Conservation (phyloP, 1,140 invertebrate genomes). For the Amyelois transitella region DNA sequence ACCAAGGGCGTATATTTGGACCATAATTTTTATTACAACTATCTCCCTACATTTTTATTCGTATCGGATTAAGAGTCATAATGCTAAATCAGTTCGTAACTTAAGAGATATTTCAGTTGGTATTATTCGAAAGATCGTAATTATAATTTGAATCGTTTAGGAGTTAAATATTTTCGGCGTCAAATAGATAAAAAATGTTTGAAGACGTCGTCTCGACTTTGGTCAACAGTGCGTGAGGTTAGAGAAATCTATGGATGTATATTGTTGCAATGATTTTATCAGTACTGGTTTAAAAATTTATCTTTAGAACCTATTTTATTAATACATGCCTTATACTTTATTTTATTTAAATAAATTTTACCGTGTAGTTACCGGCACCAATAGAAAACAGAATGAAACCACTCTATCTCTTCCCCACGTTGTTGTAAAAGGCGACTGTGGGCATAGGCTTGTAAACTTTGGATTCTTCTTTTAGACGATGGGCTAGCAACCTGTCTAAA, state of each 20-base stretch:
- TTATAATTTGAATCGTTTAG: constrained; percentile 69
- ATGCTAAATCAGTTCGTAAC: background rate
- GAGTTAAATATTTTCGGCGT: constrained; percentile 65
- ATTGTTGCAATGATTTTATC: constrained; percentile 4
- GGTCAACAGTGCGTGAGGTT: constrained; percentile 50
- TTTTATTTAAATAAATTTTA: too few relatives aligned
- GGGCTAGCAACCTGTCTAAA: too few relatives aligned
- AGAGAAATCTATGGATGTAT: constrained; percentile 22
- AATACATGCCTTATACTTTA: too few relatives aligned
- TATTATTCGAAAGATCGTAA: constrained; percentile 54
- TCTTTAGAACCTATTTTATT: too few relatives aligned
- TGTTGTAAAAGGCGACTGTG: too few relatives aligned
- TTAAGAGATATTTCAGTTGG: constrained; percentile 12
- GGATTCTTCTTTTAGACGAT: too few relatives aligned
- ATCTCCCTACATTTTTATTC: background rate
- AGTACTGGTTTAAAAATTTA: background rate
- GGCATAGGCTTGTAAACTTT: too few relatives aligned
- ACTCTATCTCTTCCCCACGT: too few relatives aligned
- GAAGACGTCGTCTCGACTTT: constrained; percentile 60
- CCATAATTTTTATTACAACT: background rate
- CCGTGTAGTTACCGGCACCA: too few relatives aligned
- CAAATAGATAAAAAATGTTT: constrained; percentile 59
- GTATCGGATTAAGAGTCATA: background rate
- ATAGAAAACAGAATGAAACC: too few relatives aligned
- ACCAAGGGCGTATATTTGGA: constrained; percentile 19